Conservation (phyloP, 2,113 vertebrate genomes). For the Neogobius melanostomus region DNA sequence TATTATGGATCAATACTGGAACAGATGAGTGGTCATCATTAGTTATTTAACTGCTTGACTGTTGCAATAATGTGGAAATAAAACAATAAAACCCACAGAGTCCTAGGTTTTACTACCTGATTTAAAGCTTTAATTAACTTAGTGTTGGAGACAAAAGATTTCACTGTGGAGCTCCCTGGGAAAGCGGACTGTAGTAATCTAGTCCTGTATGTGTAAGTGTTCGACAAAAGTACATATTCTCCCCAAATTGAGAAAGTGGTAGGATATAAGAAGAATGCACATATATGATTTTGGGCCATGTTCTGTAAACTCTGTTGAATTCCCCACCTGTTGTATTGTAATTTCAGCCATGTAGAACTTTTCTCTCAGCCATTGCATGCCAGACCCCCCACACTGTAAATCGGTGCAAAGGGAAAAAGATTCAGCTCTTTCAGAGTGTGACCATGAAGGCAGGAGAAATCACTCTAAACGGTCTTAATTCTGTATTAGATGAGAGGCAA, state of each 20-base stretch:
- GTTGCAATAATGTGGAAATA: neutral
- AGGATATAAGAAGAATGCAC: constrained; percentile 18
- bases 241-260: constrained; percentile 10
- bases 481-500: constrained; percentile 94
- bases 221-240: constrained; percentile 5
- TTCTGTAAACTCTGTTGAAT: constrained; percentile 52
- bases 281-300: constrained; percentile 28
- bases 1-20: too few relatives aligned
- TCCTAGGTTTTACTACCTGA: neutral
- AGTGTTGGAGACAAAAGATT: neutral
- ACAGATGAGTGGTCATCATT: too few relatives aligned
- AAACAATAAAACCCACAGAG: neutral
- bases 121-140: neutral
- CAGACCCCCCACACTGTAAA: constrained; percentile 79
- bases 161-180: neutral
- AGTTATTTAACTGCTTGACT: neutral
- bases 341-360: constrained; percentile 77
- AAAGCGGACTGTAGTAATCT: constrained; percentile 15
- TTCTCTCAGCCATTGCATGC: constrained; percentile 68
- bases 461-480: constrained; percentile 99
- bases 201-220: constrained; percentile 16
- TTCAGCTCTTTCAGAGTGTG: constrained; percentile 68
- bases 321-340: constrained; percentile 76
- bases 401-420: constrained; percentile 63
- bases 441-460: constrained; percentile 83